phyloP scores from a whole-genome alignment of 2,797 vertebrate genomes.

The Gallinago nigripennis region DNA sequence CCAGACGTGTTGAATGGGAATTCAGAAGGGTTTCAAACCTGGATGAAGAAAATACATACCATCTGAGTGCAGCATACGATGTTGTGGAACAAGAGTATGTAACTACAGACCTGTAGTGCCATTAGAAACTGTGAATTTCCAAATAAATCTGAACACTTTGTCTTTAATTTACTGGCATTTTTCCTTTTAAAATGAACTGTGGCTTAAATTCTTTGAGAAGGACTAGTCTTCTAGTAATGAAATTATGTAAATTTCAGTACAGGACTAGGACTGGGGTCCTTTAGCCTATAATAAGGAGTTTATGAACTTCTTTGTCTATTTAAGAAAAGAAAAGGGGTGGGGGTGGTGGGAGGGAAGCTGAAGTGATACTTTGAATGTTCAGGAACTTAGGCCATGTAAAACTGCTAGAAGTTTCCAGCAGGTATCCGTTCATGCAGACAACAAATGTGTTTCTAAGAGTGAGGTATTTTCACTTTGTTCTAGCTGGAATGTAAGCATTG shows the following conservation, averaged over 20 bases:
- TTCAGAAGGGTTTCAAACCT: constrained; percentile 55
- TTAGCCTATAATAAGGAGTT: not conserved
- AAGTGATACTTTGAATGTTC: not conserved
- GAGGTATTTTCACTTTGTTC: not conserved
- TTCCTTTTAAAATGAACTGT: not conserved
- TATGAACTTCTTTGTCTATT: not conserved
- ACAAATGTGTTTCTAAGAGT: not conserved
- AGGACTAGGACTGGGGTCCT: not conserved
- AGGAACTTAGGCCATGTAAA: not conserved
- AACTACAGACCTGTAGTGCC: constrained; percentile 95
- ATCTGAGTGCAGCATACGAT: constrained; percentile 79
- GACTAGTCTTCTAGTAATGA: not conserved
- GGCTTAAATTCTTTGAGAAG: not conserved
- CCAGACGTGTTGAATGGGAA: constrained; percentile 30
- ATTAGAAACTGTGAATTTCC: constrained; percentile 99
- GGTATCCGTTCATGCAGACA: not conserved
- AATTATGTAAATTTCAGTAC: not conserved
- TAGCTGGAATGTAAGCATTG: not conserved
- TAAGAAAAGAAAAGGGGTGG: not conserved
- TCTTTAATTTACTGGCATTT: constrained; percentile 61
- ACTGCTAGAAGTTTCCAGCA: not conserved
- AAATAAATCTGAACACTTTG: constrained; percentile 95
- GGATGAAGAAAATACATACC: constrained; percentile 50
- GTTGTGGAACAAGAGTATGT: constrained; percentile 84
- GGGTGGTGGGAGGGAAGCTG: not conserved